Conservation (phyloP, 2,797 vertebrate genomes). For the Leucoraja ocellata region DNA sequence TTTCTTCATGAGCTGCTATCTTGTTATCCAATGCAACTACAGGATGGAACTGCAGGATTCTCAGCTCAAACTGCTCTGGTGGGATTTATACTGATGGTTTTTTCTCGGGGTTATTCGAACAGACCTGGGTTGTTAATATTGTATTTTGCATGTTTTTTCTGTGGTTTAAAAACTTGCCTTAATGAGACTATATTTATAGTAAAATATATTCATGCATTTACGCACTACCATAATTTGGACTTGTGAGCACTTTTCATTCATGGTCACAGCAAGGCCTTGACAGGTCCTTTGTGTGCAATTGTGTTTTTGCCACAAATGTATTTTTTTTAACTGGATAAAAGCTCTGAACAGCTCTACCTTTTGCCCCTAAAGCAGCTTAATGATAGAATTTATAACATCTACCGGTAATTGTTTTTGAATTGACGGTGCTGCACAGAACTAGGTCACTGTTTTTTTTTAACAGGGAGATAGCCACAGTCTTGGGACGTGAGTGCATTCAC, state of each 20-base stretch:
- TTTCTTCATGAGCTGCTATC: neutral
- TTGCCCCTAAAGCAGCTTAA: neutral
- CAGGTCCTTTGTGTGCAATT: too few relatives aligned
- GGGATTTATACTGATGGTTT: neutral
- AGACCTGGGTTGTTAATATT: neutral
- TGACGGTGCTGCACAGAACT: neutral
- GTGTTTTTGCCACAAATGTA: neutral
- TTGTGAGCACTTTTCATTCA: neutral
- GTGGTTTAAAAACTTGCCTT: neutral
- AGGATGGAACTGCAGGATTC: neutral
- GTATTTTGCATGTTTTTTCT: neutral
- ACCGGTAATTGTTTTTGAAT: neutral
- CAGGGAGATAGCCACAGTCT: neutral
- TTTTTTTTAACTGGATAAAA: neutral
- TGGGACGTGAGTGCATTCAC: neutral
- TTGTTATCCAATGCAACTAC: neutral
- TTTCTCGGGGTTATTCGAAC: neutral
- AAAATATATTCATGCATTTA: neutral
- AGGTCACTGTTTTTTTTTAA: slow-evolving; percentile 7
- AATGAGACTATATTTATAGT: neutral
- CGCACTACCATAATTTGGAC: neutral
- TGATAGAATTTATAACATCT: slow-evolving; percentile 9
- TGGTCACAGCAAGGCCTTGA: neutral
- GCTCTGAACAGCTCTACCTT: neutral
- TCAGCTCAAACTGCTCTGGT: neutral